Evolutionary conservation across 2,113 vertebrate genomes (phyloP).

Genomic region (Cryptomyrus ogoouensis): DNA sequence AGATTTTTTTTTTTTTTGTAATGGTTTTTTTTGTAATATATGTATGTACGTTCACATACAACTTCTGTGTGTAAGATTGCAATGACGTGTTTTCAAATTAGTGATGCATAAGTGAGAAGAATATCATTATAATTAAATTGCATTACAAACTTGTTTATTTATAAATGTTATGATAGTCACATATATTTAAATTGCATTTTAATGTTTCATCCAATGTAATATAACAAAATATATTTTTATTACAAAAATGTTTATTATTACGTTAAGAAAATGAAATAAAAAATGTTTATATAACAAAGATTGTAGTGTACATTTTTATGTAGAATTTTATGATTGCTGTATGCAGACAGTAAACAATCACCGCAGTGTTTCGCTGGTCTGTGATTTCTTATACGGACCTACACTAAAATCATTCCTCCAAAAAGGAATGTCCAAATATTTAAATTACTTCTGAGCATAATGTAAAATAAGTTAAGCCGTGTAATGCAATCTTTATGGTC

Average conservation of each 20-base stretch:
- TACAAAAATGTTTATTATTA: neutral
- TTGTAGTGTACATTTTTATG: neutral
- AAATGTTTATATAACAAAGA: neutral
- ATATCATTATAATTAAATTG: neutral
- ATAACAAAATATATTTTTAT: neutral
- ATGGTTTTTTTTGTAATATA: neutral
- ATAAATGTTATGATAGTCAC: neutral
- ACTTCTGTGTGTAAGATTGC: neutral
- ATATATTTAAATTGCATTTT: neutral
- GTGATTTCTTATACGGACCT: neutral
- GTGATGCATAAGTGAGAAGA: neutral
- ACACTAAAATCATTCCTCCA: neutral
- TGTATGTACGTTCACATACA: neutral
- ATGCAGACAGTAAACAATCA: neutral
- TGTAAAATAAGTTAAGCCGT: neutral
- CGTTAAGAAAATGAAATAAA: neutral
- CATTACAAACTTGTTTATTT: neutral
- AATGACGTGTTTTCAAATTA: neutral
- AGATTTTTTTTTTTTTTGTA: conserved; percentile 5
- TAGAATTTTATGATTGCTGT: neutral
- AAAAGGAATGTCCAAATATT: neutral
- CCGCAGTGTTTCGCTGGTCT: neutral
- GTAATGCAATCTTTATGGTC: neutral
- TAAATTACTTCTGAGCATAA: neutral
- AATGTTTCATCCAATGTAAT: neutral